Evolutionary conservation across 2,888 invertebrate genomes (phyloP).

Genomic region (Chrysopilus asiliformis): DNA sequence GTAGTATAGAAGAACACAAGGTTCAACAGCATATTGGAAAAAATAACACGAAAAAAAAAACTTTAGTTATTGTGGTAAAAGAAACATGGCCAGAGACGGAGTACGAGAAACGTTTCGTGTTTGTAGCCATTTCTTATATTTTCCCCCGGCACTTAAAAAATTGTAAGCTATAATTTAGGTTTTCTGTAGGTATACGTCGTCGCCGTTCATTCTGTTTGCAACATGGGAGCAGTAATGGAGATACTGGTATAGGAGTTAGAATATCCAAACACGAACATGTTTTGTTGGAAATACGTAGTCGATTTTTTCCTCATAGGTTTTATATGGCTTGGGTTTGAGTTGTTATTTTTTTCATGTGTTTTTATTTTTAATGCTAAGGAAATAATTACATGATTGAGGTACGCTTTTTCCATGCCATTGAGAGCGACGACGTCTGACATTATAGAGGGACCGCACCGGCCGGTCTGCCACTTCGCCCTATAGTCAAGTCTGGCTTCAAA

Average conservation of each 20-base stretch:
- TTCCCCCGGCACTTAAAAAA: slow-evolving; percentile 13
- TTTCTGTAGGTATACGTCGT: slow-evolving; percentile 4
- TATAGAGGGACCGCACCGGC: slow-evolving; percentile 3
- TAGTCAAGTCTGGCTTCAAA: too few relatives aligned
- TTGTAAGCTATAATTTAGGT: slow-evolving; percentile 9
- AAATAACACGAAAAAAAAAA: too few relatives aligned
- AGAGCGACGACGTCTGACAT: slow-evolving; percentile 4
- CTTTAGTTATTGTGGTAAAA: too few relatives aligned
- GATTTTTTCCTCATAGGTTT: neutral
- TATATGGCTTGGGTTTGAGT: slow-evolving; percentile 3
- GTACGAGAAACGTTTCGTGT: slow-evolving; percentile 11
- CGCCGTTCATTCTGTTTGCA: neutral
- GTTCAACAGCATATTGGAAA: too few relatives aligned
- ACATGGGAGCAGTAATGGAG: neutral
- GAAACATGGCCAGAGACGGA: neutral
- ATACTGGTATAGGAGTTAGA: neutral
- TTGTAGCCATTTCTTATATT: slow-evolving; percentile 12
- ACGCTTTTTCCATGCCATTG: slow-evolving; percentile 11
- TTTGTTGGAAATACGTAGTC: slow-evolving; percentile 4
- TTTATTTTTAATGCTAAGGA: slow-evolving; percentile 19
- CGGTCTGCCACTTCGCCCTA: too few relatives aligned
- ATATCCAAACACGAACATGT: slow-evolving; percentile 8
- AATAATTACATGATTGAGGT: slow-evolving; percentile 36
- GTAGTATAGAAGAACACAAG: too few relatives aligned
- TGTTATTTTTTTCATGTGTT: slow-evolving; percentile 2